Base-by-base conservation (phyloP, 2,888 invertebrate species). In the Phanerotoma sp. region DNA sequence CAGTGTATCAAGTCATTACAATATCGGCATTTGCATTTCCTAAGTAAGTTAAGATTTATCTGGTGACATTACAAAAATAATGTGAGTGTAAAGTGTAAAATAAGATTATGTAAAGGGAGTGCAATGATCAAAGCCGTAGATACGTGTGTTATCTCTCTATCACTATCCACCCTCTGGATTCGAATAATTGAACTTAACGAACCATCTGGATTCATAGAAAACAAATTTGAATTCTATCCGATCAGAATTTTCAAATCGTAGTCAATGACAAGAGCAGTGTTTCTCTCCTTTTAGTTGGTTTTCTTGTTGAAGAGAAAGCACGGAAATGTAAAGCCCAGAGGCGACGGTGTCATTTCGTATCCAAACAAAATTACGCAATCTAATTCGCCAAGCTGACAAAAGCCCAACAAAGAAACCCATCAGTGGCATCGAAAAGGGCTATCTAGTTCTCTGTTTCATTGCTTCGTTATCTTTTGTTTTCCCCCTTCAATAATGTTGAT, bases 321-420 rank as follows among this genome's bases (percentile, higher is more conserved):
- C 69, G 72, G 71, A 75, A 42, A 72, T 70, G 73, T 72, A 74
- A 73, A 73, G 67, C 65, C 52, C 62, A 66, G 66, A 69, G 68
- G 70, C 70, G 70, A 63, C 69, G 68, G 73, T 74, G 74, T 76
- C 74, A 72, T 74, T 74, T 73, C 72, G 68, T 70, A 67, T 73
- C 72, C 75, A 75, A 75, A 77, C 73, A 72, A 72, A 72, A 77
- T 75, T 75, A 73, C 72, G 69, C 73, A 70, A 76, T 77, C 72
- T 73, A 74, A 75, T 77, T 73, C 73, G 67, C n/a, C 66, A 47
- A 65, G 51, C 66, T 68, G 70, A 76, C 75, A 75, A 76, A 73
- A 72, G 72, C 61, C 64, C 62, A 18, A 46, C 46, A 33, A 33
- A 46, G 33, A 20, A 46, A 20, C 32, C 20, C 13, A 20, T 33